Conservation (phyloP, 2,888 invertebrate species). For the Cantharis flavilabris region DNA sequence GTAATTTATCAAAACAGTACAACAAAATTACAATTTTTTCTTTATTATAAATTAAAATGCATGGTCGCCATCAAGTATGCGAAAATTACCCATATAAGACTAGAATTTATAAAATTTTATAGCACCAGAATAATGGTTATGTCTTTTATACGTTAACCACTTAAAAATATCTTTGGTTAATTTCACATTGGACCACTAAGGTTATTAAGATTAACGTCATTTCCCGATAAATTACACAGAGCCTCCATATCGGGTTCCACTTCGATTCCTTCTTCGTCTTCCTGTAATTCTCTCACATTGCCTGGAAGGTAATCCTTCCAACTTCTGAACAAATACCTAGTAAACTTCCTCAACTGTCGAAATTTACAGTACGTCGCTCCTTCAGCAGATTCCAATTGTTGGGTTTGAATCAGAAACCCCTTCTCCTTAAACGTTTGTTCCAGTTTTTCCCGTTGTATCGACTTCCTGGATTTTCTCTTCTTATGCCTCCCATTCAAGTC, state of each 20-base stretch:
- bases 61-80: slow-evolving; percentile 7
- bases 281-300: slow-evolving; percentile 50
- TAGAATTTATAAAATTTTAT: slow-evolving; percentile 20
- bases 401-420: slow-evolving; percentile 90
- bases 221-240: slow-evolving; percentile 14
- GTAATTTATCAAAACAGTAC: neutral
- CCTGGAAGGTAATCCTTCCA: slow-evolving; percentile 93
- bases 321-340: slow-evolving; percentile 86
- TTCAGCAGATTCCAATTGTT: slow-evolving; percentile 89
- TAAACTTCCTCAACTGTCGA: slow-evolving; percentile 86
- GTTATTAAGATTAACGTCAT: slow-evolving; percentile 12
- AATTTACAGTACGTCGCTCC: slow-evolving; percentile 95
- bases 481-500: slow-evolving; percentile 52
- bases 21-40: slow-evolving; percentile 4
- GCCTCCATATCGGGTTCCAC: slow-evolving; percentile 25
- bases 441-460: slow-evolving; percentile 83
- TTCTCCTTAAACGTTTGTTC: slow-evolving; percentile 93
- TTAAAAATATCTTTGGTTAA: slow-evolving; percentile 29
- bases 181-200: slow-evolving; percentile 19
- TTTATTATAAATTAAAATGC: slow-evolving; percentile 10
- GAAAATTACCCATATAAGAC: slow-evolving; percentile 17
- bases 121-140: slow-evolving; percentile 8
- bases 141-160: slow-evolving; percentile 15
- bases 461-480: slow-evolving; percentile 79
- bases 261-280: slow-evolving; percentile 38